Evolutionary conservation across 2,113 vertebrate genomes (phyloP), one percentile per base, ranked within the genome.

Genomic region (Psilopogon haemacephalus): DNA sequence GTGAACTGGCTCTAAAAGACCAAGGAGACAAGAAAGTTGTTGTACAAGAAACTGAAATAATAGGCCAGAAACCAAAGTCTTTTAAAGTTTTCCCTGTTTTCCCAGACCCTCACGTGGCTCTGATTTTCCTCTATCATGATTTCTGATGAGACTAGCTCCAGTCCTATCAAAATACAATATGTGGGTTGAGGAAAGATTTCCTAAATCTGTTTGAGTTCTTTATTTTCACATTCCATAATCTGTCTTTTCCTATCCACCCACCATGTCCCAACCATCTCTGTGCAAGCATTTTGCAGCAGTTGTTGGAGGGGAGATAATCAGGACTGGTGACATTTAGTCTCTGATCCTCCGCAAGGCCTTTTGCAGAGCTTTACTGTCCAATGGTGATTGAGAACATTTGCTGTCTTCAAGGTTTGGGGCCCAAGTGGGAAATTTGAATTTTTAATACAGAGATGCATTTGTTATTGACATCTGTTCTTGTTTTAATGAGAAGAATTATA

Each of bases 401-500:
- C 71, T 90, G 54, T 52, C 63, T 82, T 28, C 58, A 75, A 90
- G 60, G 83, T 83, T 78, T 67, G 46, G 20, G 83, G 70, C 74
- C 74, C 64, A 89, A 78, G 52, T 76, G 84, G 75, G 89, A 93
- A 89, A 80, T 86, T 74, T 82, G 63, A 84, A 67, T 84, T 86
- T 88, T 69, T 79, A 93, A 75, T 32, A 96, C 81, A 62, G 30
- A 69, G 48, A 62, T 78, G 12, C 69, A 73, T 89, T 89, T 77
- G 63, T 86, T 67, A 59, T 30, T 92, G 72, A 71, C 87, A 90
- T 93, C 93, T 89, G 80, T 69, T 92, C 69, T 64, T 54, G 18
- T 84, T 94, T 91, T 80, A 91, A 86, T 88, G 90, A 92, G 72
- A 38, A 95, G 46, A 92, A 92, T 84, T 84, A 88, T 59, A 79